phyloP scores from a whole-genome alignment of 2,113 vertebrate genomes.

The Misgurnus mizolepis region DNA sequence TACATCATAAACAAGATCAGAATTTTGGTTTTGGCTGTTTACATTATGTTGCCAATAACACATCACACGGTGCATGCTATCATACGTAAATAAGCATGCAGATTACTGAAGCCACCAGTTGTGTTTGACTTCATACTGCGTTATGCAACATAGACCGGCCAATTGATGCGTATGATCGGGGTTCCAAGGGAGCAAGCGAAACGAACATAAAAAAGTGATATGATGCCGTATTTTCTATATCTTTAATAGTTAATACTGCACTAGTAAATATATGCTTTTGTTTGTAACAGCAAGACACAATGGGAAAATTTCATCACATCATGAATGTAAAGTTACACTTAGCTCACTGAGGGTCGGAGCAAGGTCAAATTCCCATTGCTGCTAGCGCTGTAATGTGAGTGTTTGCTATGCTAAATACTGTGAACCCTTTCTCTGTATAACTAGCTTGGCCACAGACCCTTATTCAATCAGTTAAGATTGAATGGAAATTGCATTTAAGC shows the following conservation, averaged over 20 bases:
- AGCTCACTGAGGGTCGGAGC: background rate
- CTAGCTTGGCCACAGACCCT: slow-evolving; percentile 20
- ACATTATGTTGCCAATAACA: too few species aligned
- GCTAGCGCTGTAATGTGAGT: background rate
- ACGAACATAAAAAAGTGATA: too few species aligned
- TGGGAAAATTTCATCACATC: background rate
- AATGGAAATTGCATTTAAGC: slow-evolving; percentile 24
- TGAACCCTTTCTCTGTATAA: background rate
- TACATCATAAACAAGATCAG: too few species aligned
- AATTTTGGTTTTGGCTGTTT: too few species aligned
- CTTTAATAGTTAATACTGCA: background rate
- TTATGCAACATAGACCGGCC: too few species aligned
- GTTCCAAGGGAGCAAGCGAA: too few species aligned
- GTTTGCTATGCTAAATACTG: slow-evolving; percentile 9
- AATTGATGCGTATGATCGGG: too few species aligned
- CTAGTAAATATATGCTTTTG: background rate
- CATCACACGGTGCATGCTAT: too few species aligned
- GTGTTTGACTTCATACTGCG: too few species aligned
- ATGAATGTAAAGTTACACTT: background rate
- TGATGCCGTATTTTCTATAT: too few species aligned
- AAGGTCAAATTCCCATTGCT: background rate
- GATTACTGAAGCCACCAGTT: too few species aligned
- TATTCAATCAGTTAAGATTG: slow-evolving; percentile 20
- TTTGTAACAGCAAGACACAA: background rate
- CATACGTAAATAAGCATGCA: too few species aligned